phyloP scores from a whole-genome alignment of 2,113 vertebrate species.

The Dryoscopus gambensis region DNA sequence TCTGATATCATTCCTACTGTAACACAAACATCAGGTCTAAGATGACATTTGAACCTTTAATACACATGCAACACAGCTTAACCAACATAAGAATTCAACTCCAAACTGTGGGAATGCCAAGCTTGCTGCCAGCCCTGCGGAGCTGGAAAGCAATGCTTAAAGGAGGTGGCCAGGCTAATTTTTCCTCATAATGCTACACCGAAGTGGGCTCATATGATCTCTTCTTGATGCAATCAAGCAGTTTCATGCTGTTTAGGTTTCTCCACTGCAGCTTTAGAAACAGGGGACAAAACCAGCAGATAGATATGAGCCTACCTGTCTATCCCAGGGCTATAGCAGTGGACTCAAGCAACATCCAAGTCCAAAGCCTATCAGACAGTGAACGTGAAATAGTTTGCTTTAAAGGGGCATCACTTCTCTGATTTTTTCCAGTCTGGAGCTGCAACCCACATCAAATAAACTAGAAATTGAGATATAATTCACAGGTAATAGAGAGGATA shows the following conservation, averaged over 20 bases:
- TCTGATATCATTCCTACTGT: background rate
- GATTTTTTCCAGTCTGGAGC: background rate
- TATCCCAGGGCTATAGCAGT: background rate
- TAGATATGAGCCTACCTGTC: background rate
- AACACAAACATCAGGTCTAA: background rate
- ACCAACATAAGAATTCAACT: background rate
- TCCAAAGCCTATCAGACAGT: background rate
- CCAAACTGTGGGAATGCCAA: background rate
- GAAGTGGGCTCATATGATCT: background rate
- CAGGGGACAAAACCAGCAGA: background rate
- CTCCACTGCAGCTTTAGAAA: background rate
- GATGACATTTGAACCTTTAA: background rate
- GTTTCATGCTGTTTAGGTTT: background rate
- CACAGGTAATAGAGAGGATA: background rate
- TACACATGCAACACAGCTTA: background rate
- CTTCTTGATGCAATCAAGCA: background rate
- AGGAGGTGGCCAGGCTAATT: background rate
- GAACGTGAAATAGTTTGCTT: background rate
- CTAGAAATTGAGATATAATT: background rate
- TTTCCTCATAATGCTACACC: background rate
- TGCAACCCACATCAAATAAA: background rate
- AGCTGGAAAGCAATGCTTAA: background rate
- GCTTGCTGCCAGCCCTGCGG: background rate
- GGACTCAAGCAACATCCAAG: background rate
- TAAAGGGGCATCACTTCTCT: background rate